Evolutionary conservation across 2,797 vertebrate genomes (phyloP).

Genomic region (Peromyscus aztecus): DNA sequence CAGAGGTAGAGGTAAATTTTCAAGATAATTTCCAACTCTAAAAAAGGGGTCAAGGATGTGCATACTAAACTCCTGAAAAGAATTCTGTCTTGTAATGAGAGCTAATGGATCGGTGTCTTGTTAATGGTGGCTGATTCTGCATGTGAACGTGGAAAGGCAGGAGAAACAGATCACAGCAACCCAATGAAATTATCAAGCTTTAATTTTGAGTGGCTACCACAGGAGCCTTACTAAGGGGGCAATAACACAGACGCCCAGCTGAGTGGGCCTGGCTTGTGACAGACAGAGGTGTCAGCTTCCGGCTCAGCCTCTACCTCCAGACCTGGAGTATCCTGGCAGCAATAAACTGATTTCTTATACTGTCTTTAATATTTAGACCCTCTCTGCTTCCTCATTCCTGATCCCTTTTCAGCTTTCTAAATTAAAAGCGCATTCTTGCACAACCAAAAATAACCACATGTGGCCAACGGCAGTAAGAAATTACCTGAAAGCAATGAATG

Average conservation of each 20-base stretch:
- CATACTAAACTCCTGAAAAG: slow-evolving; percentile 76
- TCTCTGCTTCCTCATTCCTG: background rate
- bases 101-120: slow-evolving; percentile 63
- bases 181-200: slow-evolving; percentile 40
- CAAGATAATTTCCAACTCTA: slow-evolving; percentile 83
- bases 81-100: slow-evolving; percentile 73
- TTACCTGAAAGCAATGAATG: background rate
- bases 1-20: slow-evolving; percentile 81
- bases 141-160: slow-evolving; percentile 32
- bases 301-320: background rate
- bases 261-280: background rate
- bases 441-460: slow-evolving; percentile 11
- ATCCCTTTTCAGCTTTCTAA: background rate
- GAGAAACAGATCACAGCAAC: slow-evolving; percentile 58
- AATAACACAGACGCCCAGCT: background rate
- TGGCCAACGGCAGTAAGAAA: background rate
- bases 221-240: slow-evolving; percentile 15
- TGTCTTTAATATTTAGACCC: too few relatives aligned
- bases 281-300: background rate
- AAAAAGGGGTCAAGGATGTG: slow-evolving; percentile 80
- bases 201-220: background rate
- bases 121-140: slow-evolving; percentile 74
- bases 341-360: background rate
- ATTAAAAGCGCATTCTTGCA: slow-evolving; percentile 8
- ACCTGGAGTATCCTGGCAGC: background rate